Percentiles rank a stretch among this genome's conserved stretches.
Conservation (phyloP, 2,113 vertebrate species). For the Genyomyrus donnyi region DNA sequence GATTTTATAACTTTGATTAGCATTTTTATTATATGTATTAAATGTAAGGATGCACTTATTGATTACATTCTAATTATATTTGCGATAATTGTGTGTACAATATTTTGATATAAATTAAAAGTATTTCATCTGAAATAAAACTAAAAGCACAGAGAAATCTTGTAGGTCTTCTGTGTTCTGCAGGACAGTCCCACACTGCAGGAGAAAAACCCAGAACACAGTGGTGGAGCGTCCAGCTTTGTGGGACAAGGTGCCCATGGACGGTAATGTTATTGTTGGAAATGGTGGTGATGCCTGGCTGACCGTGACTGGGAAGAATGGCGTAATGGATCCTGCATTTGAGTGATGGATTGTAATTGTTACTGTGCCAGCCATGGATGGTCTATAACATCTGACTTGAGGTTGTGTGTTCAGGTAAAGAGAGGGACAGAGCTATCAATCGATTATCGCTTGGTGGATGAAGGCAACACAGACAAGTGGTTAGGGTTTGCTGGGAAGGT, state of each 20-base stretch:
- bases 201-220: not conserved
- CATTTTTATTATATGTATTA: not conserved
- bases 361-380: not conserved
- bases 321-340: not conserved
- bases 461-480: not conserved
- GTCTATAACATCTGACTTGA: not conserved
- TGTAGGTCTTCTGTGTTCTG: not conserved
- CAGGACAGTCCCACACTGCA: not conserved
- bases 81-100: not conserved
- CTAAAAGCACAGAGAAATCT: not conserved
- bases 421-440: not conserved
- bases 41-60: not conserved
- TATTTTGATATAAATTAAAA: not conserved
- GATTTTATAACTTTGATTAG: not conserved
- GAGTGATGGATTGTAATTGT: not conserved
- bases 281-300: too few relatives aligned
- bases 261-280: too few relatives aligned
- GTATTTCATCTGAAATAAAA: not conserved
- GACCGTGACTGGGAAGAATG: not conserved
- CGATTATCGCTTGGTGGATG: not conserved
- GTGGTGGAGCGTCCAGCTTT: not conserved
- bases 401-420: not conserved
- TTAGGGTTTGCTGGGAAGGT: not conserved
- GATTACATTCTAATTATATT: not conserved
- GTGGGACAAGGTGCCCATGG: too few relatives aligned